These are phyloP conservation scores for Rhabdomys dilectus DNA, from an alignment of 2,113 vertebrate species.

Conservation along the genomic window DNA sequence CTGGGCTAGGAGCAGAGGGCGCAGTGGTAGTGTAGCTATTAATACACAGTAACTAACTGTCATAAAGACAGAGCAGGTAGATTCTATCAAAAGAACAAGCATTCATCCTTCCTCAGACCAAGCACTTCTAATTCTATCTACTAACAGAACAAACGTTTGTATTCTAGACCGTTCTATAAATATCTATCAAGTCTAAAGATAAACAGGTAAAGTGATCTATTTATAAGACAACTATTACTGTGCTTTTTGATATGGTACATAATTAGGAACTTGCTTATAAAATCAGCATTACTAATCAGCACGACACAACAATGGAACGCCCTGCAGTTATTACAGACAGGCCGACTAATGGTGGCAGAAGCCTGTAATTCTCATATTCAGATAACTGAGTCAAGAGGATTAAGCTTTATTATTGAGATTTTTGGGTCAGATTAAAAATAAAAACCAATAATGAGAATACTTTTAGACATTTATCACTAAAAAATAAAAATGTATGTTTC, in stretches of 20 bases:
- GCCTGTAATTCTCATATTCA: neutral
- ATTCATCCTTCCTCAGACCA: neutral
- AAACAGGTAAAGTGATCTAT: neutral
- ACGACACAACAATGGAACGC: neutral
- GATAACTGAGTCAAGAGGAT: neutral
- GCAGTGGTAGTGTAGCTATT: neutral
- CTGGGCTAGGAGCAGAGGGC: neutral
- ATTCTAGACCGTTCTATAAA: neutral
- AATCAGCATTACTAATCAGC: neutral
- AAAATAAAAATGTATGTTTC: neutral
- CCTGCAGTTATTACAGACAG: neutral
- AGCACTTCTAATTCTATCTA: constrained; percentile 24
- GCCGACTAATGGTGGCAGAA: neutral
- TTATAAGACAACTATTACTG: constrained; percentile 44
- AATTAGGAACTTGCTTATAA: constrained; percentile 20
- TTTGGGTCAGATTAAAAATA: neutral
- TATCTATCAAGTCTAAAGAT: neutral
- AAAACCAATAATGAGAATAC: neutral
- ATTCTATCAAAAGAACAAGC: neutral
- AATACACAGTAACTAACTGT: neutral
- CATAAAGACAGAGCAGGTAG: neutral
- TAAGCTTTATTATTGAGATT: neutral
- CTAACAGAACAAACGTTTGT: neutral
- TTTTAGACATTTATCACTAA: neutral
- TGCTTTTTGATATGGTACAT: neutral